Evolutionary conservation across 2,888 invertebrate genomes (phyloP), one percentile per base, ranked within the genome.

Genomic region (Drosophila longiperda): DNA sequence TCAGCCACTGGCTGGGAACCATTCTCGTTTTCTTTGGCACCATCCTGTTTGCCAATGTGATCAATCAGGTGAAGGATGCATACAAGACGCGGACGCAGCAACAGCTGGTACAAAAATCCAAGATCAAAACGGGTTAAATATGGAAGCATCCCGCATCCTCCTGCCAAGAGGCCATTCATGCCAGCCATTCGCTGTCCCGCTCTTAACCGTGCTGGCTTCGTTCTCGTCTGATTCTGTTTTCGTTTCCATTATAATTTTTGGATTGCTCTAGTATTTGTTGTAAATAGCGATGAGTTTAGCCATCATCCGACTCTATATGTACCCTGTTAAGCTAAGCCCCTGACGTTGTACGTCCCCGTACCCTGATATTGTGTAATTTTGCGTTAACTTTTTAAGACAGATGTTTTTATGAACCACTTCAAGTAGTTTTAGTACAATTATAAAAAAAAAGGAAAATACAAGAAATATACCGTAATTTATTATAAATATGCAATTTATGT

Each of bases 21-120:
- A 88, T 95, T 2, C 93, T 98, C 50, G 99, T 99, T 1, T 99
- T 99, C 92, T 92, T 96, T 2, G 99, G 99, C 5, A 99, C 99
- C 0, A 93, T 98, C 67, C 95, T 99, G 86, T 99, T 99, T 91
- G 97, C 98, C 0, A 98, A 98, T 92, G 91, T 97, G 36, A 79
- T 95, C 50, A 95, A 95, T 89, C 87, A 87, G 72, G 55, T 87
- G 61, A 63, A 49, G 58, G 78, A 86, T 26, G 90, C 87, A 2
- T 83, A 78, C 45, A 23, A 53, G 67, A 66, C 70, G 20, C 75
- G 83, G 2, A 42, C 34, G 3, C 52, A 65, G 32, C 64, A 50
- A 1, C 75, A 60, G 29, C 11, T 75, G 52, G 53, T 45, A 2
- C 4, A 0, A 8, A 48, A 45, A 34, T n/a, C 40, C 20, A 66